Percentiles rank a stretch among this genome's conserved stretches.
Evolutionary conservation across 2,797 vertebrate species (phyloP).

Genomic region (Pseudopleuronectes americanus): DNA sequence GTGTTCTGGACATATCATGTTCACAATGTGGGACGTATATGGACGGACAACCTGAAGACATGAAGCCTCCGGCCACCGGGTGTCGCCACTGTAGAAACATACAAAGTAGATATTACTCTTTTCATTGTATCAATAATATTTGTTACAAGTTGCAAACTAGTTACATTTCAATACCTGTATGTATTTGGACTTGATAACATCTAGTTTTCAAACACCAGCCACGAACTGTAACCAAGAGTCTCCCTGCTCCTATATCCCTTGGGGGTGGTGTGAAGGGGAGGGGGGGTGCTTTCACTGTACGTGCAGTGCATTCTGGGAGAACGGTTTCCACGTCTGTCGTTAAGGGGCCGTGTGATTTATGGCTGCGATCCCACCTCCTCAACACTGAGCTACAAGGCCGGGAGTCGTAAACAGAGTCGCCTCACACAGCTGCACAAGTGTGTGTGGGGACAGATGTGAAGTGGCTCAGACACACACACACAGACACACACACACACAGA

Average conservation of each 20-base stretch:
- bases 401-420: conserved; percentile 42
- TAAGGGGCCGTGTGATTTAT: conserved; percentile 54
- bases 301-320: conserved; percentile 17
- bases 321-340: conserved; percentile 29
- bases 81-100: no score
- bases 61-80: no score
- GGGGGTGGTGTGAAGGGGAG: neutral
- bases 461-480: neutral
- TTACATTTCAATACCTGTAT: neutral
- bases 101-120: no score
- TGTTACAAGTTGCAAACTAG: no score
- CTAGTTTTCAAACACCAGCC: conserved; percentile 3
- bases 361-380: conserved; percentile 30
- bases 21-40: no score
- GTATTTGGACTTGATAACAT: neutral
- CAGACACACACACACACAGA: neutral
- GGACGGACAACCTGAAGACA: no score
- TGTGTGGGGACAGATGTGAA: neutral
- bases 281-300: neutral
- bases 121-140: no score
- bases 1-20: no score
- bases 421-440: conserved; percentile 16
- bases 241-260: neutral
- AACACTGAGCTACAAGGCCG: conserved; percentile 25
- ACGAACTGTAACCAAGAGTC: neutral